A percentile compares a stretch with the other conserved stretches of the same genome.
These are phyloP conservation scores for Vollenhovia emeryi DNA, from an alignment of 1,140 invertebrate genomes.

Conservation along the genomic window DNA sequence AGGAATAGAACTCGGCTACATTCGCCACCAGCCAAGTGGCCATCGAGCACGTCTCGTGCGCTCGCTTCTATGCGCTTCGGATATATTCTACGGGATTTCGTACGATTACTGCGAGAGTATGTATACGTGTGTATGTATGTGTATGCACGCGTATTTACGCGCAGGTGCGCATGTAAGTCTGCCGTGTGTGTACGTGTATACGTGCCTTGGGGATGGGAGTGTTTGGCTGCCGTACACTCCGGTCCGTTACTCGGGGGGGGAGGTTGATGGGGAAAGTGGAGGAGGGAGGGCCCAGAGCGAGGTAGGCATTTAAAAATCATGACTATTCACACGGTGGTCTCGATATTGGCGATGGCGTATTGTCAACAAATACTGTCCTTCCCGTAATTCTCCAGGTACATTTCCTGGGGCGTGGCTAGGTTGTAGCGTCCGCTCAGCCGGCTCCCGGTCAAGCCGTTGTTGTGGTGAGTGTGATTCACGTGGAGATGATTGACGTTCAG, in stretches of 20 bases:
- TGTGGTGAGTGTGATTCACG: constrained; percentile 86
- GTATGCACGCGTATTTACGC: background rate
- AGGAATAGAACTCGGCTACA: background rate
- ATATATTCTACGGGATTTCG: constrained; percentile 69
- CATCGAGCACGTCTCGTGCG: constrained; percentile 34
- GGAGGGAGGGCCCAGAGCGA: constrained; percentile 64
- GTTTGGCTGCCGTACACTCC: constrained; percentile 53
- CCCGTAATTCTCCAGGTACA: constrained; percentile 88
- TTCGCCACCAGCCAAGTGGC: background rate
- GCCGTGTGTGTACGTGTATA: background rate
- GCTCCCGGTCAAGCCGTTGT: constrained; percentile 80
- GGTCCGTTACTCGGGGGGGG: constrained; percentile 29
- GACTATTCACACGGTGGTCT: constrained; percentile 87
- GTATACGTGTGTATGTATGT: constrained; percentile 33
- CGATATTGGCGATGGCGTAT: constrained; percentile 87
- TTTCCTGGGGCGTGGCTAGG: constrained; percentile 84
- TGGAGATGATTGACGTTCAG: constrained; percentile 86
- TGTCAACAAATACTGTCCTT: constrained; percentile 92
- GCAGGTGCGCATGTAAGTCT: background rate
- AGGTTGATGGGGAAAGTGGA: background rate
- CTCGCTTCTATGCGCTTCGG: constrained; percentile 62
- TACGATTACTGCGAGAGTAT: constrained; percentile 68
- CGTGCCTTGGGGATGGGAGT: constrained; percentile 4
- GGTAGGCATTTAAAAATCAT: constrained; percentile 72
- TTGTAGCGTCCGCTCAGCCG: constrained; percentile 84